Conservation (phyloP, 1,140 invertebrate genomes). For the Antheraea pernyi region DNA sequence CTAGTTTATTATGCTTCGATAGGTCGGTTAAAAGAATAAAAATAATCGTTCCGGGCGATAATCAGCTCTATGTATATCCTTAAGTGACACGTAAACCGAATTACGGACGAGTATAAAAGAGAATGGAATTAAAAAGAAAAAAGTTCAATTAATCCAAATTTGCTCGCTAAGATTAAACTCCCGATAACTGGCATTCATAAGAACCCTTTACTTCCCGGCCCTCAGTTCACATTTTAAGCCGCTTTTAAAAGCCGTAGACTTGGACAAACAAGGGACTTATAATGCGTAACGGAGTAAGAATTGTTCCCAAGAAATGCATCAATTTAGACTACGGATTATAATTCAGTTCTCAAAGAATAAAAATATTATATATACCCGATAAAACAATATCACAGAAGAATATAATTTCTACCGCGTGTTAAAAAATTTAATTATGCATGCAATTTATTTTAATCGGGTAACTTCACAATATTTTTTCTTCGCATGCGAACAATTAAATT, state of each 20-base stretch:
- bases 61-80: conserved; percentile 14
- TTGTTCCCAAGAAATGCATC: conserved; percentile 41
- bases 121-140: conserved; percentile 62
- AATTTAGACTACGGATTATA: conserved; percentile 33
- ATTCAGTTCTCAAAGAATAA: conserved; percentile 11
- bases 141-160: conserved; percentile 78
- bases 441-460: conserved; percentile 47
- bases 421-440: conserved; percentile 32
- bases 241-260: conserved; percentile 65
- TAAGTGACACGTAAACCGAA: conserved; percentile 59
- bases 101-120: conserved; percentile 61
- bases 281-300: conserved; percentile 68
- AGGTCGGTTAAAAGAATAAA: too few relatives aligned
- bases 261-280: conserved; percentile 72
- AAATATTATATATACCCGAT: background rate
- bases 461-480: conserved; percentile 40
- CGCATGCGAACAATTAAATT: conserved; percentile 55
- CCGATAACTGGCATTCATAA: conserved; percentile 67
- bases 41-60: too few relatives aligned
- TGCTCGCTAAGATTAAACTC: conserved; percentile 70
- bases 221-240: conserved; percentile 62
- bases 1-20: too few relatives aligned
- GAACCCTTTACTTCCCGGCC: conserved; percentile 67
- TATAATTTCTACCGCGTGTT: background rate
- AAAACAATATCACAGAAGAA: background rate